Conservation (phyloP, 2,797 vertebrate genomes). For the Urophycis tenuis region DNA sequence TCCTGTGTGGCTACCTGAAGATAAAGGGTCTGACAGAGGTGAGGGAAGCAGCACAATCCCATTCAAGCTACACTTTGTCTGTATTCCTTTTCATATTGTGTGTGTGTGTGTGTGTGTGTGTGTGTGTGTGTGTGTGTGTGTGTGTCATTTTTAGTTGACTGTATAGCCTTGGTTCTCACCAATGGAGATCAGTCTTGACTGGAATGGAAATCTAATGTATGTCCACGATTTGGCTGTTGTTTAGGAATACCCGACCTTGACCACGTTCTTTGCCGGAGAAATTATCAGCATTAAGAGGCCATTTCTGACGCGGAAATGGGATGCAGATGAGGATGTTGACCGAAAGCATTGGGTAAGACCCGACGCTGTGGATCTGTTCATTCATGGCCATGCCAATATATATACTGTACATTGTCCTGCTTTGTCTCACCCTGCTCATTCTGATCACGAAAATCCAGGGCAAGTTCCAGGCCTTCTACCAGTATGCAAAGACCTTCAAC, state of each 20-base stretch:
- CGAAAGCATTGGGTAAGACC: slow-evolving; percentile 91
- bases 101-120: no score
- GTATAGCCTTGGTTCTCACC: no score
- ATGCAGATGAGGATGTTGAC: slow-evolving; percentile 96
- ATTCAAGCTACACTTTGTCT: slow-evolving; percentile 12
- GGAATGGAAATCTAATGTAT: background rate
- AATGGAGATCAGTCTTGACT: no score
- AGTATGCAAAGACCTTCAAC: slow-evolving; percentile 98
- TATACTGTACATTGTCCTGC: background rate
- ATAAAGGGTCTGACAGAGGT: slow-evolving; percentile 99
- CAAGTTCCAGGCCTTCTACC: slow-evolving; percentile 97
- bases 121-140: background rate
- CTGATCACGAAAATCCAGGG: slow-evolving; percentile 64
- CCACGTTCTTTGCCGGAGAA: slow-evolving; percentile 98
- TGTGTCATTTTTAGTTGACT: no score
- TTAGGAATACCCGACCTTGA: slow-evolving; percentile 91
- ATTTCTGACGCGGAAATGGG: slow-evolving; percentile 96
- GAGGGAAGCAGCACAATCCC: slow-evolving; percentile 47
- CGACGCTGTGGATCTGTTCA: background rate
- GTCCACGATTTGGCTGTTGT: background rate
- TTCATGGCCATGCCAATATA: background rate
- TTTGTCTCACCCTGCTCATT: background rate
- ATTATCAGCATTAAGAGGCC: slow-evolving; percentile 96
- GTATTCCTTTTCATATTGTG: background rate
- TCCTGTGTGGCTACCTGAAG: slow-evolving; percentile 96